Evolutionary conservation across 1,140 invertebrate genomes (phyloP).

Genomic region (Dysdera silvatica): DNA sequence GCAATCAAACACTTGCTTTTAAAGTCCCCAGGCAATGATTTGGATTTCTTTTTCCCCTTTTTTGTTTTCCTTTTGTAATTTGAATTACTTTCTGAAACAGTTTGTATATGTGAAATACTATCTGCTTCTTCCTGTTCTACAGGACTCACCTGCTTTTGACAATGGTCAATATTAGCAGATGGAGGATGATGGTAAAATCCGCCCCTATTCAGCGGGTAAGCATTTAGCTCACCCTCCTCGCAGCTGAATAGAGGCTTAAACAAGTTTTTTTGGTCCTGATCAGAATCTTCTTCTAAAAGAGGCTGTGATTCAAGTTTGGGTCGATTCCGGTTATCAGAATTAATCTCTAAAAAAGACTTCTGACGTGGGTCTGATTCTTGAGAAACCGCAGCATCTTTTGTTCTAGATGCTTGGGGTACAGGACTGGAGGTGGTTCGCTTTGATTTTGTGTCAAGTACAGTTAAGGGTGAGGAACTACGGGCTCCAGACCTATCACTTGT

Average conservation of each 20-base stretch:
- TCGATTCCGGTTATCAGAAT: slow-evolving; percentile 26
- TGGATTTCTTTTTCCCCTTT: too few relatives aligned
- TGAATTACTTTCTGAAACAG: background rate
- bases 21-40: too few relatives aligned
- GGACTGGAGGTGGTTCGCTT: background rate
- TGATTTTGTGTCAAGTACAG: background rate
- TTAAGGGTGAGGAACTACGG: background rate
- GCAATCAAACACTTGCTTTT: too few relatives aligned
- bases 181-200: slow-evolving; percentile 21
- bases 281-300: slow-evolving; percentile 12
- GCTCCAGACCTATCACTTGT: background rate
- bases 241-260: slow-evolving; percentile 31
- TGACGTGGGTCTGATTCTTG: slow-evolving; percentile 9
- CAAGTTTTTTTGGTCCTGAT: slow-evolving; percentile 31
- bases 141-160: background rate
- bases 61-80: background rate
- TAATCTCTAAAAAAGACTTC: slow-evolving; percentile 31
- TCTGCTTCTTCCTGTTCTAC: background rate
- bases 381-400: too few relatives aligned
- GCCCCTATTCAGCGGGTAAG: slow-evolving; percentile 27
- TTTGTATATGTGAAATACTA: background rate
- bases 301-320: slow-evolving; percentile 16
- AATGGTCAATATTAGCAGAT: background rate
- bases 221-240: slow-evolving; percentile 21
- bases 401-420: too few relatives aligned